A percentile compares a stretch with the other conserved stretches of the same genome.
phyloP scores from a whole-genome alignment of 2,888 invertebrate genomes.

The Balanococcus diminutus region DNA sequence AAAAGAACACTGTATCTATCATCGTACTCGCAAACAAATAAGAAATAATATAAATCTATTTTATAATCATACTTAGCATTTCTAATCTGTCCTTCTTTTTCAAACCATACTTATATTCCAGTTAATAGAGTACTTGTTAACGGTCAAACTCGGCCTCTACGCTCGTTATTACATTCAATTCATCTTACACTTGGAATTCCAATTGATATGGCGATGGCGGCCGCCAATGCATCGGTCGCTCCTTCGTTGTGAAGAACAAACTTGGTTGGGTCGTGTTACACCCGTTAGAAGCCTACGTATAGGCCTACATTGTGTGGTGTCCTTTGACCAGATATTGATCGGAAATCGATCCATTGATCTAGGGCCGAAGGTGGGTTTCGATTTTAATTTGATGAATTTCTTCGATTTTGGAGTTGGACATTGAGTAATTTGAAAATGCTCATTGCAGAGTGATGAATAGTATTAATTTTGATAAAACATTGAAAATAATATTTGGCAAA shows the following conservation, averaged over 20 bases:
- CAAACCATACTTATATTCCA: neutral
- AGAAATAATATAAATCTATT: conserved; percentile 35
- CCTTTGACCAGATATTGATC: no score
- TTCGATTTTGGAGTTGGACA: no score
- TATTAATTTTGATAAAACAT: no score
- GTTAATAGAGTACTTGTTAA: conserved; percentile 35
- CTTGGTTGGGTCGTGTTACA: no score
- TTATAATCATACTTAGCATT: conserved; percentile 26
- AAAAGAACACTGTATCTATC: neutral
- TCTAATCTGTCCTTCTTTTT: conserved; percentile 33
- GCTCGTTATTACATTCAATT: conserved; percentile 30
- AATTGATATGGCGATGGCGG: neutral
- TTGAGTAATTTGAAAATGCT: no score
- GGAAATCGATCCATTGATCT: no score
- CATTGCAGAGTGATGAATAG: no score
- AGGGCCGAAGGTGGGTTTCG: no score
- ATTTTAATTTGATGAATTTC: no score
- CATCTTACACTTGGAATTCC: conserved; percentile 35
- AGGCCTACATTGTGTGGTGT: no score
- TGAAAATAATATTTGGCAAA: no score
- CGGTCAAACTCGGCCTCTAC: conserved; percentile 4
- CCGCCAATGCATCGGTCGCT: conserved; percentile 23
- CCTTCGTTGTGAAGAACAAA: neutral
- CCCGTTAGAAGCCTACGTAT: no score
- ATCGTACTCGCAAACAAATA: neutral